phyloP scores from a whole-genome alignment of 2,797 vertebrate genomes.

The Anabas testudineus region DNA sequence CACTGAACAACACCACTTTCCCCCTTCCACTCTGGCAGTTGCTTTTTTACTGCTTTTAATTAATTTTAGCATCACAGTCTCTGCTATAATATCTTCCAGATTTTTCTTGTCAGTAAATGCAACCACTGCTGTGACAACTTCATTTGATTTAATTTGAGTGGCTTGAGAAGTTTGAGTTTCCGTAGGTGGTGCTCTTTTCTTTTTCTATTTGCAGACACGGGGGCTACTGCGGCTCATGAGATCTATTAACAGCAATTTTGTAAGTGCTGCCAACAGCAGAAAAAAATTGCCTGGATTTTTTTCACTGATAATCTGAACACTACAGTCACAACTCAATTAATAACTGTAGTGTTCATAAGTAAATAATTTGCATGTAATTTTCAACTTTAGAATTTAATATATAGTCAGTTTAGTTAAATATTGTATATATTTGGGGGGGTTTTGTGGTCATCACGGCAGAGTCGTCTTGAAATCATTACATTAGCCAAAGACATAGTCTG shows the following conservation, averaged over 20 bases:
- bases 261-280: background rate
- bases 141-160: background rate
- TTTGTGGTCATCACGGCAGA: background rate
- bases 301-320: too few relatives aligned
- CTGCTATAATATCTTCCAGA: background rate
- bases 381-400: background rate
- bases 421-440: too few relatives aligned
- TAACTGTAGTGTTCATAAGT: too few relatives aligned
- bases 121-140: background rate
- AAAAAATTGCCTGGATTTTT: too few relatives aligned
- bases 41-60: slow-evolving; percentile 25
- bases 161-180: background rate
- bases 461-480: background rate
- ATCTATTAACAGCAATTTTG: background rate
- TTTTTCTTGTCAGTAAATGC: background rate
- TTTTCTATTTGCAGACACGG: background rate
- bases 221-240: background rate
- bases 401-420: background rate
- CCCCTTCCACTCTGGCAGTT: slow-evolving; percentile 13
- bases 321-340: too few relatives aligned
- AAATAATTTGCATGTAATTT: background rate
- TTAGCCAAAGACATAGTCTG: background rate
- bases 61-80: background rate
- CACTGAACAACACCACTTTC: slow-evolving; percentile 18
- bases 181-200: background rate